Conservation (phyloP, 2,888 invertebrate genomes). For the Acrobasis consociella region DNA sequence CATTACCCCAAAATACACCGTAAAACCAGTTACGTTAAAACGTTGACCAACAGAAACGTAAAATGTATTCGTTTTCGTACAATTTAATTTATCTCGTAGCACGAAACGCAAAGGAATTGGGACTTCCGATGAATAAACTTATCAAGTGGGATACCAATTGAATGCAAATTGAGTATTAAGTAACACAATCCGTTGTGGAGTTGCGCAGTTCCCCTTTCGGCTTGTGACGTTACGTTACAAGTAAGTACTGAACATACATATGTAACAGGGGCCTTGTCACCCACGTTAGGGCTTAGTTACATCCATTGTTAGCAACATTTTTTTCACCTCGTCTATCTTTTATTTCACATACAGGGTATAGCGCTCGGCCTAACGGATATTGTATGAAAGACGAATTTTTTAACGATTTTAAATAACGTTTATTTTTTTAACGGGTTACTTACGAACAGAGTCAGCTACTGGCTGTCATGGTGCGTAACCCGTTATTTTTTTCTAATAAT, state of each 20-base stretch:
- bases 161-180: slow-evolving; percentile 6
- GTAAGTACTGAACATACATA: not conserved
- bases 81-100: not conserved
- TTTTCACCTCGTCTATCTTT: too few relatives aligned
- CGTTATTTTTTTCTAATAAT: too few relatives aligned
- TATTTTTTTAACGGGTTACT: too few relatives aligned
- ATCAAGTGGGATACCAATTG: not conserved
- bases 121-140: not conserved
- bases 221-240: not conserved
- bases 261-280: not conserved
- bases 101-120: not conserved
- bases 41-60: not conserved
- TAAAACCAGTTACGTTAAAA: not conserved
- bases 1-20: too few relatives aligned
- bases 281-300: too few relatives aligned
- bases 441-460: too few relatives aligned
- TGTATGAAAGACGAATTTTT: too few relatives aligned
- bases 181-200: slow-evolving; percentile 19
- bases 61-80: not conserved
- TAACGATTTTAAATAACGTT: too few relatives aligned
- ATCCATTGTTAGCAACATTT: too few relatives aligned
- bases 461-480: too few relatives aligned
- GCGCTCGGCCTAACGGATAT: too few relatives aligned
- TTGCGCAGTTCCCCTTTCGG: not conserved
- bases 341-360: too few relatives aligned